Base-by-base conservation (phyloP, 2,888 invertebrate genomes). In the Aphelenchoides bicaudatus region DNA sequence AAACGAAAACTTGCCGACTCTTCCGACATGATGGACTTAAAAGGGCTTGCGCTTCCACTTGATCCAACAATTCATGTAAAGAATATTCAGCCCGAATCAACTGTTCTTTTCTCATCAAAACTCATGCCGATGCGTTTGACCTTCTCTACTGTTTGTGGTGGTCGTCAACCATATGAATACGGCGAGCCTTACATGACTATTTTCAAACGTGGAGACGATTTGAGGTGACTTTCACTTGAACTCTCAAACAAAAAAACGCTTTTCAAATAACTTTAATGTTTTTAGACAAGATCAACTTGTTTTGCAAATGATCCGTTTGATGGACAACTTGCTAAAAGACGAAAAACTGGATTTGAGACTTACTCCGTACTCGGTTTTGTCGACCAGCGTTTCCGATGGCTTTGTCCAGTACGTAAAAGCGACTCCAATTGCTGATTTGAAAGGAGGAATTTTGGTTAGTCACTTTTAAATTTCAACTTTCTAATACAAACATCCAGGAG, bases 301-400 rank as follows among this genome's bases (percentile, higher is more conserved):
- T 82, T 29, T 66, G 16, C 59, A 57, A 83, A 96, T 96, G 85
- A 94, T 99, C 38, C 90, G 91, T 0, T 82, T 99, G 13, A 98
- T 99, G 93, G 98, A 99, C 80, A 91, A 80, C 80, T 81, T 98
- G 55, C 81, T 98, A 66, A 84, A 91, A 39, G 85, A 89, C 70
- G 98, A 98, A 81, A 96, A 98, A 81, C 83, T 99, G 56, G 96
- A 99, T 82, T 83, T 99, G 55, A 93, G 92, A 77, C 81, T 98
- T 60, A 94, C 94, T 0, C 94, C 98, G 0, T 98, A 98, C 48
- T 85, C 88, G 79, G 94, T 94, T 4, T 82, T 99, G 61, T 94
- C 98, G 0, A 96, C 94, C 0, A 91, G 92, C 76, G 90, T 89
- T 0, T 89, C 88, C 78, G 92, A 94, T 80, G 96, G 96, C 5